Conservation (phyloP, 2,113 vertebrate species). For the Brachyhypopomus gauderio region DNA sequence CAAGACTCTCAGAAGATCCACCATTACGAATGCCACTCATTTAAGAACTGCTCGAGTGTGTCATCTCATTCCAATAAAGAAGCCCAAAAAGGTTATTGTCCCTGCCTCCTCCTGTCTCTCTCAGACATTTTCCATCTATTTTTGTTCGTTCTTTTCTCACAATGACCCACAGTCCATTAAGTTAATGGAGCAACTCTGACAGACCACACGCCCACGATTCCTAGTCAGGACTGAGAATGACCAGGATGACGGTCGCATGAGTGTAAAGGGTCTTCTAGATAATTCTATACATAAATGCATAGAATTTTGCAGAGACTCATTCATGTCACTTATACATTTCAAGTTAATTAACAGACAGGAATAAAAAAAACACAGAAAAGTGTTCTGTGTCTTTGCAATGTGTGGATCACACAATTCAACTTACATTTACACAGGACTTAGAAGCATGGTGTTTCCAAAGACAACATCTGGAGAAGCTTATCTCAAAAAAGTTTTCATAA, state of each 20-base stretch:
- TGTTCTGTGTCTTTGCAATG: not conserved
- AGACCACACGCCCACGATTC: slow-evolving; percentile 7
- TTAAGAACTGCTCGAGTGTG: slow-evolving; percentile 56
- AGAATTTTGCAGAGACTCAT: not conserved
- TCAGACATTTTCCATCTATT: slow-evolving; percentile 51
- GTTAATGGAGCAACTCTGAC: slow-evolving; percentile 57
- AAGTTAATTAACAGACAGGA: not conserved
- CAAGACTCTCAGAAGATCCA: slow-evolving; percentile 56
- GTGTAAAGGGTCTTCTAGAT: slow-evolving; percentile 11
- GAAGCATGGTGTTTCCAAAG: slow-evolving; percentile 7
- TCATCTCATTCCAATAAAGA: slow-evolving; percentile 61
- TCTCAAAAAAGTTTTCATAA: slow-evolving; percentile 18
- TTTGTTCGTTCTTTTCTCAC: slow-evolving; percentile 31
- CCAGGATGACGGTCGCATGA: slow-evolving; percentile 2
- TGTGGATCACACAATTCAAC: not conserved
- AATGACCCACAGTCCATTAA: slow-evolving; percentile 58
- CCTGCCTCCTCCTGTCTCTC: slow-evolving; percentile 63
- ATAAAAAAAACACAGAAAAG: not conserved
- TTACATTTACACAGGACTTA: not conserved
- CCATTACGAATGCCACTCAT: slow-evolving; percentile 67
- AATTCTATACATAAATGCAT: slow-evolving; percentile 19
- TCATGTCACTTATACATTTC: not conserved
- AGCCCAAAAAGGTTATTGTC: slow-evolving; percentile 66
- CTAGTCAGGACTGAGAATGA: slow-evolving; percentile 20
- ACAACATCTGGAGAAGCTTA: not conserved